A percentile compares a stretch with the other conserved stretches of the same genome.
phyloP scores from a whole-genome alignment of 2,797 vertebrate species.

The Sciurus carolinensis region DNA sequence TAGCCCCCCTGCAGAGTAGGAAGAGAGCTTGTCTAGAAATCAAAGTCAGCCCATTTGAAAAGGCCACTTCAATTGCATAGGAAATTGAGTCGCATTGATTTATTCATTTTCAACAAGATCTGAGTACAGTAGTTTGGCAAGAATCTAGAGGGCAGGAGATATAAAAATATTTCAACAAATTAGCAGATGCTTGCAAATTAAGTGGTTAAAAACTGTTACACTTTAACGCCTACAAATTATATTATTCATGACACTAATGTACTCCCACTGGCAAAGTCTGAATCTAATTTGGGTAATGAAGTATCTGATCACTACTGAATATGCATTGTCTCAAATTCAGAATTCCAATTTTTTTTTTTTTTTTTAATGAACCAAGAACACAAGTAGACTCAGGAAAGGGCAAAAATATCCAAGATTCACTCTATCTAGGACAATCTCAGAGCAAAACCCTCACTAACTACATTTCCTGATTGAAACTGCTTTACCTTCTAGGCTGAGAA shows the following conservation, averaged over 20 bases:
- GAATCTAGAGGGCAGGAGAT: slow-evolving; percentile 80
- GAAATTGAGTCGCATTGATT: slow-evolving; percentile 86
- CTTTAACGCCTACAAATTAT: slow-evolving; percentile 83
- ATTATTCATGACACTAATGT: slow-evolving; percentile 77
- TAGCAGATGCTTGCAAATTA: slow-evolving; percentile 81
- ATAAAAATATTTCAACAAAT: slow-evolving; percentile 85
- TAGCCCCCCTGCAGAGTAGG: slow-evolving; percentile 53
- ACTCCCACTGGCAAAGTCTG: slow-evolving; percentile 74
- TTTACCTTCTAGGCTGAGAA: slow-evolving; percentile 40
- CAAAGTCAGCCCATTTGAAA: slow-evolving; percentile 80
- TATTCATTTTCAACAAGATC: slow-evolving; percentile 84
- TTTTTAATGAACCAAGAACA: slow-evolving; percentile 48
- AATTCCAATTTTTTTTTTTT: slow-evolving; percentile 66
- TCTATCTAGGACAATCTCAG: slow-evolving; percentile 37
- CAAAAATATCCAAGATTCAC: slow-evolving; percentile 60
- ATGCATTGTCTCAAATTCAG: slow-evolving; percentile 56
- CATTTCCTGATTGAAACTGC: slow-evolving; percentile 13
- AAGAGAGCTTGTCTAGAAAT: slow-evolving; percentile 80
- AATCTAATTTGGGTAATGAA: slow-evolving; percentile 82
- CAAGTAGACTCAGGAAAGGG: slow-evolving; percentile 44
- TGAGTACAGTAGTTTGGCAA: slow-evolving; percentile 85
- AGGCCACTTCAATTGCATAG: slow-evolving; percentile 82
- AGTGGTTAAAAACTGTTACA: slow-evolving; percentile 82
- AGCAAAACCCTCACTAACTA: not conserved
- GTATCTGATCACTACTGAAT: slow-evolving; percentile 80